Evolutionary conservation across 2,797 vertebrate species (phyloP).

Genomic region (Takifugu rubripes): DNA sequence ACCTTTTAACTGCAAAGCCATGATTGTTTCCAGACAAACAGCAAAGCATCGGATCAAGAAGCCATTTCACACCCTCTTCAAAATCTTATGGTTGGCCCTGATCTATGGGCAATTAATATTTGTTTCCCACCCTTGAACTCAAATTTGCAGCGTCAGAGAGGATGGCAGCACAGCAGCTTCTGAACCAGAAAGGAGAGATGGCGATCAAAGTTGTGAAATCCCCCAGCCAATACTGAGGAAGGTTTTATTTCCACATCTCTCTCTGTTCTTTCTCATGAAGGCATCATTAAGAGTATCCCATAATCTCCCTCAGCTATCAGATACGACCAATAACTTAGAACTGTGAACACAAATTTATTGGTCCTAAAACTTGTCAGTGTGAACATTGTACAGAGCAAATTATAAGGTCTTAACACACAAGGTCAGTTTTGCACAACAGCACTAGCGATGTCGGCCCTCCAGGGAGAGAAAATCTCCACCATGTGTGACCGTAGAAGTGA

Average conservation of each 20-base stretch:
- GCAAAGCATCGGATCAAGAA: constrained; percentile 45
- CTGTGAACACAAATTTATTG: constrained; percentile 9
- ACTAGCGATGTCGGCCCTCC: too few species aligned
- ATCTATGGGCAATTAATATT: constrained; percentile 42
- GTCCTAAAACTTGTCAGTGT: constrained; percentile 7
- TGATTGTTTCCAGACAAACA: constrained; percentile 63
- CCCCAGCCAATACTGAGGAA: constrained; percentile 39
- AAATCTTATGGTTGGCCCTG: constrained; percentile 54
- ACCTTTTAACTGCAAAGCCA: constrained; percentile 44
- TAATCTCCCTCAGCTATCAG: not conserved
- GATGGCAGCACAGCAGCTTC: constrained; percentile 16
- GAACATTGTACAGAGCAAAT: too few species aligned
- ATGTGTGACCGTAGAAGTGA: too few species aligned
- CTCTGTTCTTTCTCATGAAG: constrained; percentile 40
- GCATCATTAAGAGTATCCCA: constrained; percentile 21
- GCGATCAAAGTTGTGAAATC: constrained; percentile 42
- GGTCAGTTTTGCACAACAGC: too few species aligned
- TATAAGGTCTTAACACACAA: too few species aligned
- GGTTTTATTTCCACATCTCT: constrained; percentile 44
- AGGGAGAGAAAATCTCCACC: too few species aligned
- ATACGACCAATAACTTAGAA: not conserved
- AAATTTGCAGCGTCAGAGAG: constrained; percentile 30
- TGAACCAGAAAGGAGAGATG: constrained; percentile 26
- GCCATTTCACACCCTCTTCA: constrained; percentile 28
- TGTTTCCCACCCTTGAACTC: constrained; percentile 55